Evolutionary conservation across 2,797 vertebrate genomes (phyloP), one percentile per base, ranked within the genome.

Genomic region (Scolopax rusticola): DNA sequence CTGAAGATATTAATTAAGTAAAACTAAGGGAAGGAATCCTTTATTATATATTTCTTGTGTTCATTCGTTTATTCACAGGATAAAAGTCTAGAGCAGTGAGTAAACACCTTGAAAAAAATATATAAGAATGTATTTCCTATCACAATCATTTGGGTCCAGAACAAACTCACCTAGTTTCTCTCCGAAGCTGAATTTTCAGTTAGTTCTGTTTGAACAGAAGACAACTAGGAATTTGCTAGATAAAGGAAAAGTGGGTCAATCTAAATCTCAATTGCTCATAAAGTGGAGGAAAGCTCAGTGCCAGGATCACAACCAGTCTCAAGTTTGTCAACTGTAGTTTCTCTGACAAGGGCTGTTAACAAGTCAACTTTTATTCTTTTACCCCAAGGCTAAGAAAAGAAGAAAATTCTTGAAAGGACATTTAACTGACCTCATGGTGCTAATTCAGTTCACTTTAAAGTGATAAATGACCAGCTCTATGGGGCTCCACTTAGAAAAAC

Each of bases 351-450:
- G 47, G 45, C 32, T 60, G 6, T 47, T 78, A 70, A 82, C 11
- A 89, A 94, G 56, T 79, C 63, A 71, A 61, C 50, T 84, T 74
- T 50, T 59, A 50, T 80, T 87, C 79, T 84, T 78, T 70, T 63
- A 89, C 14, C 32, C 30, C 53, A 85, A 78, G n/a, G 82, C 67
- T 63, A 5, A 77, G 36, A 28, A 83, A 51, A 53, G 23, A 83
- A 74, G 24, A 80, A 92, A 87, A 69, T 53, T 87, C 60, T 76
- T 69, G 15, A 86, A 71, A 76, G 61, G 67, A 71, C 79, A 43
- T 71, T 75, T 84, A 69, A 70, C 56, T 93, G 93, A 97, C 91
- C 92, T 93, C 87, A 68, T 40, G 51, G 84, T 38, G 87, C 50
- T 92, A 96, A 93, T 33, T 87, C 57, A 73, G 83, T 27, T 78